Evolutionary conservation across 1,140 invertebrate species (phyloP), one percentile per base, ranked within the genome.

Genomic region (Heliconius congener): DNA sequence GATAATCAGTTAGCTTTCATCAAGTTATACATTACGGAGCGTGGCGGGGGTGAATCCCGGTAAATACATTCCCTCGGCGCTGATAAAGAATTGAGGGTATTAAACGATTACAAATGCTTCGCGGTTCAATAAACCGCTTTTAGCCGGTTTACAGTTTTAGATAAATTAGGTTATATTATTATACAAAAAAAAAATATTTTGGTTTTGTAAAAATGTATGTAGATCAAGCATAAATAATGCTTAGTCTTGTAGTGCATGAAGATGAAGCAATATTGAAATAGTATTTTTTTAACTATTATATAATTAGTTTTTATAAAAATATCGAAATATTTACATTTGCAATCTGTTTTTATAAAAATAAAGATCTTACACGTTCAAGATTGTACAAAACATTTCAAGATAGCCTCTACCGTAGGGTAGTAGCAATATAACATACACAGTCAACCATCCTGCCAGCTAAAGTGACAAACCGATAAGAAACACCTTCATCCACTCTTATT

Each of bases 31-130:
- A 90, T 91, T 90, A 89, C 75, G 60, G 34, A 76, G 60, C 81
- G 81, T 76, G 74, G 83, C 60, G 86, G 86, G 86, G 86, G 84
- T 82, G 83, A 87, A 87, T 85, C 84, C 84, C 84, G 82, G 80
- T 78, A 78, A 81, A 78, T 81, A 78, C 79, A 84, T 83, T 87
- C 87, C 89, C 86, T 81, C 88, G 78, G 79, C 81, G 82, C 90
- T 93, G 94, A 95, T 94, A 95, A 95, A 94, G 93, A 95, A 95
- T 92, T 94, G 91, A 88, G 92, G 90, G 94, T 94, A 94, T 94
- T 95, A 95, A 94, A 92, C 93, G 93, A 93, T 94, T 93, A 94
- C 93, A 93, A 94, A 93, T 93, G 91, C 91, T 93, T 92, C 85
- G 89, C 90, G 91, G 91, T 93, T 92, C 92, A 91, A 93, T 93